A percentile compares a stretch with the other conserved stretches of the same genome.
These are phyloP conservation scores for Neosilurus mollespiculum DNA, from an alignment of 2,797 vertebrate genomes.

Conservation along the genomic window DNA sequence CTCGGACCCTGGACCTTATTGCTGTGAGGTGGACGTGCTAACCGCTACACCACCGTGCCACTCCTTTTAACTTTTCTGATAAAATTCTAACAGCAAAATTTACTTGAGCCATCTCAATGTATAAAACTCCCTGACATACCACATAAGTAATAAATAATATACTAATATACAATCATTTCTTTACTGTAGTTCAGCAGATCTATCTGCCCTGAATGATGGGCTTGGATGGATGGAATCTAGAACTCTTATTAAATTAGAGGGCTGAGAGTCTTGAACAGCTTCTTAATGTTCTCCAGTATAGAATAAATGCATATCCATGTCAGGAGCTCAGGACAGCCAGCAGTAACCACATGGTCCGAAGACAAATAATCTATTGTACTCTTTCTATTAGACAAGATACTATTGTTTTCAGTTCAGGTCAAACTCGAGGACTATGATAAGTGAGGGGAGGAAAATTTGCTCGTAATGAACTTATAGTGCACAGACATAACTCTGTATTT, in stretches of 20 bases:
- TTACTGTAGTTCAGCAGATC: background rate
- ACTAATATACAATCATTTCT: background rate
- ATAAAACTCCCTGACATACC: background rate
- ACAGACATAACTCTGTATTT: background rate
- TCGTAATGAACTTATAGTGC: background rate
- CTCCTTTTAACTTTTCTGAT: background rate
- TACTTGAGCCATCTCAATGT: background rate
- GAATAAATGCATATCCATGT: background rate
- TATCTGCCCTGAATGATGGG: background rate
- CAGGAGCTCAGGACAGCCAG: background rate
- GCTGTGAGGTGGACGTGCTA: too few relatives aligned
- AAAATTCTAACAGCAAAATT: background rate
- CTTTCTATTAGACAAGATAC: background rate
- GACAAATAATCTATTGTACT: background rate
- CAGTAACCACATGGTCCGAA: background rate
- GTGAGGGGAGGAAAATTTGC: background rate
- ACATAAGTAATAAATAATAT: background rate
- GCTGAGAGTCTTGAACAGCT: background rate
- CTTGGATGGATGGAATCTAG: background rate
- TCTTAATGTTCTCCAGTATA: too few relatives aligned
- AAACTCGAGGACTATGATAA: background rate
- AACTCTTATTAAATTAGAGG: background rate
- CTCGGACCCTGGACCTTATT: too few relatives aligned
- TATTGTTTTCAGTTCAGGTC: background rate
- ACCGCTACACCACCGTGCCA: too few relatives aligned